Evolutionary conservation across 2,888 invertebrate species (phyloP).

Genomic region (Idaea aversata): DNA sequence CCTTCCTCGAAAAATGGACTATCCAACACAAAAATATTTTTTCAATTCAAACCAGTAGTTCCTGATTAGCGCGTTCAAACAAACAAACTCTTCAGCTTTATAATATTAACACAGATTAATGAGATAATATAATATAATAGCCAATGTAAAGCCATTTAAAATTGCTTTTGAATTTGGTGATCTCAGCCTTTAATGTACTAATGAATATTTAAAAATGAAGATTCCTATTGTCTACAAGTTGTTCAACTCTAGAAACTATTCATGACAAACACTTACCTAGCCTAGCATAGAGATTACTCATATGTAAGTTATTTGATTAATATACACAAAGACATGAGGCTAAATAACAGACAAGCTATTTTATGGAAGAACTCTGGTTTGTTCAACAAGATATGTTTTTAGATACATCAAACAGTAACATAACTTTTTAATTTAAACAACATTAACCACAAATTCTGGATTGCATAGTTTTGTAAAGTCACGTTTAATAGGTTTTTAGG

Average conservation of each 20-base stretch:
- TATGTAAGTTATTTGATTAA: background rate
- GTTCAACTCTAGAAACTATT: background rate
- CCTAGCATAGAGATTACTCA: background rate
- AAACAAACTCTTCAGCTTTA: no score
- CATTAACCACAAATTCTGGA: background rate
- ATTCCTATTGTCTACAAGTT: background rate
- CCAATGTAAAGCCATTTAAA: background rate
- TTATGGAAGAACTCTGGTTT: background rate
- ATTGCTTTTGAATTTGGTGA: background rate
- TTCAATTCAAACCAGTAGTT: no score
- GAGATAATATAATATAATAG: background rate
- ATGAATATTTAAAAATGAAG: background rate
- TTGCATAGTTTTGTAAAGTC: no score
- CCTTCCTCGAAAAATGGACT: no score
- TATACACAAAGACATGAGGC: background rate
- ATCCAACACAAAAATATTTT: no score
- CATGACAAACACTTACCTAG: background rate
- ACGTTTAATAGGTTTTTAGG: no score
- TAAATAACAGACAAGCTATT: constrained; percentile 1
- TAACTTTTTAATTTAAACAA: background rate
- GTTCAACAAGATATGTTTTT: background rate
- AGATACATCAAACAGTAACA: background rate
- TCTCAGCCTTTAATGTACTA: background rate
- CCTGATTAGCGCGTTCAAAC: no score
- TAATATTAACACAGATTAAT: no score